Conservation (phyloP, 2,113 vertebrate genomes). For the Monarcha castaneiventris region DNA sequence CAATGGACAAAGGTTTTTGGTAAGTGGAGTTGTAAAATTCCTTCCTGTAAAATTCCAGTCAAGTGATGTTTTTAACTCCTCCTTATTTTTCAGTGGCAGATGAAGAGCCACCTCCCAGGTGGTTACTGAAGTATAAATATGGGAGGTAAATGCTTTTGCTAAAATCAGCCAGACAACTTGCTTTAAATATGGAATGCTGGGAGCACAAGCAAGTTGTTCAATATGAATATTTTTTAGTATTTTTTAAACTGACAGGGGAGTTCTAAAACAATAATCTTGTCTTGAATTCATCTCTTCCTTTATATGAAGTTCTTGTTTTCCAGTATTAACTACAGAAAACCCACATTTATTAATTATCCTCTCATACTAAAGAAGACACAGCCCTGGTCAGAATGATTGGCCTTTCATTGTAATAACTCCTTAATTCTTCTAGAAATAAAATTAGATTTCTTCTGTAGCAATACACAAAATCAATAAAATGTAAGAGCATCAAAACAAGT, state of each 20-base stretch:
- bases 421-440: neutral
- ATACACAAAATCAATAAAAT: neutral
- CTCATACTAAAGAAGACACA: neutral
- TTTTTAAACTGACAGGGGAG: neutral
- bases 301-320: neutral
- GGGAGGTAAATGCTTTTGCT: neutral
- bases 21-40: conserved; percentile 69
- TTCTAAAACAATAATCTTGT: neutral
- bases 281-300: neutral
- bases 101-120: neutral
- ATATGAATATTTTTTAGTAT: neutral
- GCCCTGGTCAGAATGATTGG: neutral
- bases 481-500: neutral
- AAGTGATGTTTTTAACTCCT: neutral
- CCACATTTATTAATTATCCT: neutral
- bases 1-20: conserved; percentile 87
- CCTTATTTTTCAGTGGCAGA: neutral
- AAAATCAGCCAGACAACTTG: neutral
- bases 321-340: neutral
- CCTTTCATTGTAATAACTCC: neutral
- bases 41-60: neutral
- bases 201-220: neutral
- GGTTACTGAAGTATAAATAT: neutral
- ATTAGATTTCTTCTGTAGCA: neutral
- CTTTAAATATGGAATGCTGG: neutral